phyloP scores from a whole-genome alignment of 2,888 invertebrate genomes.

The Gymnocheta viridis region DNA sequence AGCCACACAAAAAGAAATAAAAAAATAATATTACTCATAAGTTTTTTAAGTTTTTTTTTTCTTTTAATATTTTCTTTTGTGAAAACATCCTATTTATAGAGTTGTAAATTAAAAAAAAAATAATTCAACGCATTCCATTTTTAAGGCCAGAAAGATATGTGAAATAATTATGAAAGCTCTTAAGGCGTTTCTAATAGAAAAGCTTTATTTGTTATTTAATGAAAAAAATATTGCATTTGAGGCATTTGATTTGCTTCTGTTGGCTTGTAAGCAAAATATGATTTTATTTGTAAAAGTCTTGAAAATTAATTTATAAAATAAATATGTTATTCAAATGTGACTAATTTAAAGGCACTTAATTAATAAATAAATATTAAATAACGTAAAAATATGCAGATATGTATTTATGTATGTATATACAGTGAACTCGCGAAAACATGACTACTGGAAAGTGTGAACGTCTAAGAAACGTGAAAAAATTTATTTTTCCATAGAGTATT shows the following conservation, averaged over 20 bases:
- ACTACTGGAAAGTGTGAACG: too few species aligned
- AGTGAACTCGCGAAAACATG: too few species aligned
- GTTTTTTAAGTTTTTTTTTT: conserved; percentile 4
- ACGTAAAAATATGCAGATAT: background rate
- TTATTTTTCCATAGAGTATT: too few species aligned
- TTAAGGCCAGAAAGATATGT: background rate
- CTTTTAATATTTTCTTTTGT: background rate
- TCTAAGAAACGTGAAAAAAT: too few species aligned
- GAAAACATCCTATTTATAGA: conserved; percentile 23
- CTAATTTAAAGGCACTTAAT: background rate
- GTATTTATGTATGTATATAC: background rate
- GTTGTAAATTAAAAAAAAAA: conserved; percentile 40
- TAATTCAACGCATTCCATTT: conserved; percentile 40
- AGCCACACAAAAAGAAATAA: background rate
- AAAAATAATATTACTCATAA: conserved; percentile 4
- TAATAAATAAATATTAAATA: background rate
- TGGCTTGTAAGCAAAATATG: background rate
- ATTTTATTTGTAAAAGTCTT: background rate
- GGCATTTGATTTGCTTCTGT: background rate
- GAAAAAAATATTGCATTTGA: background rate
- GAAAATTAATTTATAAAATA: background rate
- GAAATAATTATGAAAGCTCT: background rate
- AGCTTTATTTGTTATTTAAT: conserved; percentile 5
- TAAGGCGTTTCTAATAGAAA: background rate
- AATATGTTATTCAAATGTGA: background rate